These are phyloP conservation scores for Scomber japonicus DNA, from an alignment of 2,113 vertebrate genomes.

Conservation along the genomic window DNA sequence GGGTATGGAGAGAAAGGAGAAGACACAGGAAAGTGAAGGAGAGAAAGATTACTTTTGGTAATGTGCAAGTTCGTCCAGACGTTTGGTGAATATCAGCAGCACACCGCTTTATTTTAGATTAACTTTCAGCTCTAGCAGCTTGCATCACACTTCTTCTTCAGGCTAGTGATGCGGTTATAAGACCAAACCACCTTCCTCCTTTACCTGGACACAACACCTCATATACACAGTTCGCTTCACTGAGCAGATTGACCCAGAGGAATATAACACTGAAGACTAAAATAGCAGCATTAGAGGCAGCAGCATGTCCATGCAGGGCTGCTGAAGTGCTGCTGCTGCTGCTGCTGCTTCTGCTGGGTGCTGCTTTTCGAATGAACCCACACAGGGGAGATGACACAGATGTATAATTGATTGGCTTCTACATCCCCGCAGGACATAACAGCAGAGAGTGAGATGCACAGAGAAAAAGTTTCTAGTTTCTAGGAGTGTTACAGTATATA, in stretches of 20 bases:
- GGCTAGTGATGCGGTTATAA: background rate
- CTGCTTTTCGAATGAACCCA: background rate
- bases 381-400: constrained; percentile 29
- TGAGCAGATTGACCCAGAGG: constrained; percentile 9
- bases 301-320: background rate
- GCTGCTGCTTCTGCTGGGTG: background rate
- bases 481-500: background rate
- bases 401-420: constrained; percentile 65
- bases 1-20: constrained; percentile 65
- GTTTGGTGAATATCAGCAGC: constrained; percentile 16
- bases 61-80: constrained; percentile 53
- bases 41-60: constrained; percentile 82
- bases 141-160: background rate
- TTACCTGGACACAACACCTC: constrained; percentile 48
- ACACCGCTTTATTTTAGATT: background rate
- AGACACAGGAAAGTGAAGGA: constrained; percentile 79
- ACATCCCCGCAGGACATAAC: constrained; percentile 44
- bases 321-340: background rate
- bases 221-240: constrained; percentile 15
- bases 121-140: background rate
- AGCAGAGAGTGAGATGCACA: constrained; percentile 5
- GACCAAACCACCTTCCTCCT: constrained; percentile 18
- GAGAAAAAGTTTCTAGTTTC: background rate
- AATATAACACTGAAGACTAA: constrained; percentile 22
- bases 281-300: constrained; percentile 38